phyloP scores from a whole-genome alignment of 2,797 vertebrate genomes.

The Phoxinus dragarum region DNA sequence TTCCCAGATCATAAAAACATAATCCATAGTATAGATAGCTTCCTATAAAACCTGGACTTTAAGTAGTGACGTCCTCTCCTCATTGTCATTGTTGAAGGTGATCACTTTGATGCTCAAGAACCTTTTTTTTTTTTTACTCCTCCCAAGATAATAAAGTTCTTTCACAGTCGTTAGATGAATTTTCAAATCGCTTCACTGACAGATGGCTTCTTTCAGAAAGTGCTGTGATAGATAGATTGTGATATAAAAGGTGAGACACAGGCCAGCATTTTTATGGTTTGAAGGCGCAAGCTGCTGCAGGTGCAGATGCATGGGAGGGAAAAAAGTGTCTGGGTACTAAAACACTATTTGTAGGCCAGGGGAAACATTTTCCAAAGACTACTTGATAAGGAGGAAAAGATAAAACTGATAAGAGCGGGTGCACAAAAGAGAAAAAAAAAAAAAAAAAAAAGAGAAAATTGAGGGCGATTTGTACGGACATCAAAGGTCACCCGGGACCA shows the following conservation, averaged over 20 bases:
- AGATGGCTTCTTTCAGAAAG: conserved; percentile 56
- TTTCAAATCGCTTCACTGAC: conserved; percentile 50
- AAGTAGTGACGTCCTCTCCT: conserved; percentile 1
- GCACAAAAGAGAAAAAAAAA: background rate
- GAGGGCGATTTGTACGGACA: conserved; percentile 55
- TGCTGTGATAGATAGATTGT: conserved; percentile 57
- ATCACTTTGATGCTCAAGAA: conserved; percentile 40
- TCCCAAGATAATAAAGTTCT: conserved; percentile 48
- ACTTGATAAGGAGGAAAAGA: conserved; percentile 35
- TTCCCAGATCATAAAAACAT: background rate
- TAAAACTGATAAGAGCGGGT: conserved; percentile 24
- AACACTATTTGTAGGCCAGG: conserved; percentile 30
- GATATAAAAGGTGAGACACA: conserved; percentile 57
- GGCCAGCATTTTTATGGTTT: conserved; percentile 48
- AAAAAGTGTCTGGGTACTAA: conserved; percentile 22
- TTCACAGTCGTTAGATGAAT: conserved; percentile 47
- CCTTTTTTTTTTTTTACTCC: conserved; percentile 7
- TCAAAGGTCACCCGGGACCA: conserved; percentile 43
- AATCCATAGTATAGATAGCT: conserved; percentile 14
- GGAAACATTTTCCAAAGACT: conserved; percentile 45
- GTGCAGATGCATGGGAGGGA: conserved; percentile 13
- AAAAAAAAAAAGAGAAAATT: conserved; percentile 32
- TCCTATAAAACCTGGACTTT: conserved; percentile 15
- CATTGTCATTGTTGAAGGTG: conserved; percentile 33
- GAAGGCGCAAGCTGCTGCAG: conserved; percentile 44